phyloP scores from a whole-genome alignment of 2,113 vertebrate species.

The Hyaena hyaena region DNA sequence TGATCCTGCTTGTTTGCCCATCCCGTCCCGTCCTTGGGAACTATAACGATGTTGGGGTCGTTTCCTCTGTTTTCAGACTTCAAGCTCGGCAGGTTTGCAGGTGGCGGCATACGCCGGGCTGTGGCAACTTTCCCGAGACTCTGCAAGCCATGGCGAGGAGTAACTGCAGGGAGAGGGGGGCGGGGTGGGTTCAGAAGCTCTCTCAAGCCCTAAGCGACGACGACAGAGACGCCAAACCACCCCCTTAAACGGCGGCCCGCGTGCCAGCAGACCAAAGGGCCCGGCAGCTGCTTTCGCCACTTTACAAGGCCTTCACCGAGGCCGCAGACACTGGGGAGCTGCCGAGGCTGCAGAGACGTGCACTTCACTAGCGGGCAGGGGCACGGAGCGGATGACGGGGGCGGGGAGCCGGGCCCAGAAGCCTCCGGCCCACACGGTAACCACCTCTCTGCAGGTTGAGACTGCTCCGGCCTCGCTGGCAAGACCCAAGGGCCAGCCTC shows the following conservation, averaged over 20 bases:
- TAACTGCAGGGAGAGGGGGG: constrained; percentile 85
- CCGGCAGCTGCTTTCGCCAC: not conserved
- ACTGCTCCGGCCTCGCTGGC: not conserved
- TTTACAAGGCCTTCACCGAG: not conserved
- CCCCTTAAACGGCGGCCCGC: no score
- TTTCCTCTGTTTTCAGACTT: constrained; percentile 99
- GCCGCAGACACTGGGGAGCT: not conserved
- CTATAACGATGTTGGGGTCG: constrained; percentile 99
- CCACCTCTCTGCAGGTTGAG: not conserved
- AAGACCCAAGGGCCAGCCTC: not conserved
- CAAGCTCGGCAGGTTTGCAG: constrained; percentile 99
- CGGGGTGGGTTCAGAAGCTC: not conserved
- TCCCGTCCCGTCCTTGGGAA: constrained; percentile 99
- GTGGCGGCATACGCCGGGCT: constrained; percentile 99
- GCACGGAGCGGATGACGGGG: fast-evolving
- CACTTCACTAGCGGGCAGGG: not conserved
- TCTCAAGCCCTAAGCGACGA: not conserved
- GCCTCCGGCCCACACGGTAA: not conserved
- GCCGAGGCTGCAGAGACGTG: not conserved
- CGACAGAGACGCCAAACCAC: not conserved
- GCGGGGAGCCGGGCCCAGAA: not conserved
- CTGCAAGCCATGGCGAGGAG: constrained; percentile 99
- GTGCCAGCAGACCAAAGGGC: fast-evolving
- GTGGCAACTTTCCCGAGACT: constrained; percentile 99
- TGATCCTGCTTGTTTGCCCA: constrained; percentile 99